These are phyloP conservation scores for Plagiodera versicolora DNA, from an alignment of 2,888 invertebrate species.

Conservation along the genomic window DNA sequence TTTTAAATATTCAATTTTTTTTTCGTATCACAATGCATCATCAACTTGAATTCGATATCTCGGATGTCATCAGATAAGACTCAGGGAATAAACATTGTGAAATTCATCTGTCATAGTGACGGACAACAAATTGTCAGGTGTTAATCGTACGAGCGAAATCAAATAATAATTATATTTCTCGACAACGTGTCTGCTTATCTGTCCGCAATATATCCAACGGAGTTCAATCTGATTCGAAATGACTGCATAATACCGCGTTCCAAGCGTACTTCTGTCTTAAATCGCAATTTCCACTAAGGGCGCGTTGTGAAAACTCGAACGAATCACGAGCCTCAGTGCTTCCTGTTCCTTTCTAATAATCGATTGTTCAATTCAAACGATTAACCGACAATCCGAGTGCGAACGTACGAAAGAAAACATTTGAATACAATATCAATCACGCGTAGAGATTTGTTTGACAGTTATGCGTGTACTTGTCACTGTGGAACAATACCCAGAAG, in stretches of 20 bases:
- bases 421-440: neutral
- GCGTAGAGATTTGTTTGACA: neutral
- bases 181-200: constrained; percentile 6
- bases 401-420: too few species aligned
- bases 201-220: constrained; percentile 5
- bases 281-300: too few species aligned
- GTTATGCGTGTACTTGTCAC: neutral
- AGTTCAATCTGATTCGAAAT: constrained; percentile 13
- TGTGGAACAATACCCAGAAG: neutral
- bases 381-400: too few species aligned
- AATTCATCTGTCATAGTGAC: constrained; percentile 8
- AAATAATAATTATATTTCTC: constrained; percentile 11
- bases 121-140: constrained; percentile 14
- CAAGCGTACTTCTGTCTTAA: too few species aligned
- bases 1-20: too few species aligned
- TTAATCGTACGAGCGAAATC: constrained; percentile 3
- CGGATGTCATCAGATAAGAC: neutral
- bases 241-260: too few species aligned
- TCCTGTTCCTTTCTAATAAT: too few species aligned
- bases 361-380: too few species aligned
- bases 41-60: neutral
- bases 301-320: too few species aligned
- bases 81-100: neutral
- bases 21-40: neutral
- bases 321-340: too few species aligned